phyloP scores from a whole-genome alignment of 2,888 invertebrate species.

The Drosophila lutescens region DNA sequence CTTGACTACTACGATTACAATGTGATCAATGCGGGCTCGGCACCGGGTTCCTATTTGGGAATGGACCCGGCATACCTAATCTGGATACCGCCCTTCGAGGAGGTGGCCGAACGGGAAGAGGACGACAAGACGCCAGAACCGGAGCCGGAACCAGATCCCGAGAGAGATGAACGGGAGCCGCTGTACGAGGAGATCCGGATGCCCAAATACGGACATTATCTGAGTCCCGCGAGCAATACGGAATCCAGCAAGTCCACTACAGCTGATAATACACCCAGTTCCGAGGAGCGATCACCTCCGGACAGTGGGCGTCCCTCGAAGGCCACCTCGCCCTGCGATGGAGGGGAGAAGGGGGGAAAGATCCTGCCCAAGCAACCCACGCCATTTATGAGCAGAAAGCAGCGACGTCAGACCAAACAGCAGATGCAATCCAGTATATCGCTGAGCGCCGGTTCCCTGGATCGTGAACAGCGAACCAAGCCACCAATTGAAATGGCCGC shows the following conservation, averaged over 20 bases:
- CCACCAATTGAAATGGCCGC: conserved; percentile 54
- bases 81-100: conserved; percentile 93
- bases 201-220: conserved; percentile 82
- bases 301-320: conserved; percentile 80
- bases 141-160: conserved; percentile 79
- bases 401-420: conserved; percentile 71
- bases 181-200: conserved; percentile 85
- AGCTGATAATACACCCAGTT: conserved; percentile 85
- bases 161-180: conserved; percentile 79
- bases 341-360: conserved; percentile 31
- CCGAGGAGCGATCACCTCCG: conserved; percentile 84
- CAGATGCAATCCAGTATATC: conserved; percentile 64
- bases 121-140: conserved; percentile 85
- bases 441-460: conserved; percentile 27
- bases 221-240: conserved; percentile 87
- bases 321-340: conserved; percentile 78
- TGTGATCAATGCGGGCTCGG: conserved; percentile 92
- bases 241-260: conserved; percentile 83
- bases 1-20: conserved; percentile 95
- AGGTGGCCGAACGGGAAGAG: conserved; percentile 89
- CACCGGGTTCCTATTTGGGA: conserved; percentile 93
- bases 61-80: conserved; percentile 95
- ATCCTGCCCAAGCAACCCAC: conserved; percentile 30
- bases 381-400: conserved; percentile 64
- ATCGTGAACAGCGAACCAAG: conserved; percentile 45